Conservation (phyloP, 2,888 invertebrate species). For the Aleiodes testaceus region DNA sequence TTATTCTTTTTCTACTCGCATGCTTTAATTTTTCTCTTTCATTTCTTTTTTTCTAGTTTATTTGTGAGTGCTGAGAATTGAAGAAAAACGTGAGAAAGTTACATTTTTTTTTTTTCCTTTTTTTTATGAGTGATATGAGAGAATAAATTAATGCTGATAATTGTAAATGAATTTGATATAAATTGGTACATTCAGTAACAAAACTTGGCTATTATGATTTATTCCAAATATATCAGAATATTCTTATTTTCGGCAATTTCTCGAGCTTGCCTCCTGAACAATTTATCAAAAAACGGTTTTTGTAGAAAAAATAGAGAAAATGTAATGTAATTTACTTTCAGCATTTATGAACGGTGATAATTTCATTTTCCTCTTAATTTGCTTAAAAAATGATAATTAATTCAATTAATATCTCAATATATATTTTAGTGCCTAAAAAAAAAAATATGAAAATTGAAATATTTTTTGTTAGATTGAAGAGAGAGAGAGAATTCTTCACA, state of each 20-base stretch:
- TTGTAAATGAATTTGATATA: constrained; percentile 37
- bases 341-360: background rate
- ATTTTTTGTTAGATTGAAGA: constrained; percentile 11
- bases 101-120: too few relatives aligned
- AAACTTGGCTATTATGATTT: background rate
- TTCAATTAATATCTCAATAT: constrained; percentile 1
- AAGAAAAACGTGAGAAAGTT: background rate
- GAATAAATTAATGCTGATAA: constrained; percentile 38
- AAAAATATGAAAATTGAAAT: constrained; percentile 3
- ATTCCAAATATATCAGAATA: background rate
- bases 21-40: background rate
- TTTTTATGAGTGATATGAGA: too few relatives aligned
- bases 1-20: too few relatives aligned
- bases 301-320: constrained; percentile 3
- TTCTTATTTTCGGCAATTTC: background rate
- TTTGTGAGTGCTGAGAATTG: constrained; percentile 27
- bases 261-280: constrained; percentile 49
- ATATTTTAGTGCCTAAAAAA: constrained; percentile 29
- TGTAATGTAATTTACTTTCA: too few relatives aligned
- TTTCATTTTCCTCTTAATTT: background rate
- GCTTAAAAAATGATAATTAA: constrained; percentile 9
- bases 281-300: background rate
- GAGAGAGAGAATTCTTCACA: constrained; percentile 23
- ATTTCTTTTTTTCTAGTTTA: constrained; percentile 32
- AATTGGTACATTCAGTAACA: constrained; percentile 28